Base-by-base conservation (phyloP, 92 coral and sea anemone species). In the Pocillopora meandrina region DNA sequence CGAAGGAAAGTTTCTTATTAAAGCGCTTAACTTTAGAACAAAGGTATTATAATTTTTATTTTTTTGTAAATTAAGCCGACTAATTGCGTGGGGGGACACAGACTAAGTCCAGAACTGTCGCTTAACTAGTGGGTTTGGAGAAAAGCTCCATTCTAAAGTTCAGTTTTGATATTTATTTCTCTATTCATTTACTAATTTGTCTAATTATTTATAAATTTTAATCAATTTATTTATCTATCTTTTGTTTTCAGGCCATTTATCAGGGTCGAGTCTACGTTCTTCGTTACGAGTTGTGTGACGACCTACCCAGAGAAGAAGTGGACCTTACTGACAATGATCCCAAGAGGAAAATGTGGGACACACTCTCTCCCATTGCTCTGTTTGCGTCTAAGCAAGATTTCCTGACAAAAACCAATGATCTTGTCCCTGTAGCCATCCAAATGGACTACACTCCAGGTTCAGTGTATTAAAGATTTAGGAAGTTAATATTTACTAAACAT, bases 351-450 rank as follows among this genome's bases (percentile, higher is more conserved):
- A 82, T 90, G 89, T 85, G 93, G 89, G 59, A 82, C 23, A 74
- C 82, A 49, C 79, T 77, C 57, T 87, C 93, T 71, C 96, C 96
- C 14, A 90, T 93, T 23, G 89, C 92, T 55, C 78, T 93, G 62
- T 93, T 93, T 72, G 96, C 85, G 3, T 87, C 79, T 80, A 10
- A 4, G n/a, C 20, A 62, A 16, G 0, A 12, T 62, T 2, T 2
- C n/a, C 75, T 59, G 64, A 56, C 57, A 58, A 1, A 62, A 62
- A 1, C 66, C n/a, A 62, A 62, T 16, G 5, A 62, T 12, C 66
- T 62, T 16, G 66, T 62, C 2, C 66, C 66, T 10, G 66, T 62
- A 8, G 66, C 66, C 66, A 62, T 62, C 7, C 66, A 62, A 62
- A 62, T 62, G 66, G 66, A 62, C n/a, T 62, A 62, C 23, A 62